Evolutionary conservation across 2,888 invertebrate genomes (phyloP).

Genomic region (Galeruca laticollis): DNA sequence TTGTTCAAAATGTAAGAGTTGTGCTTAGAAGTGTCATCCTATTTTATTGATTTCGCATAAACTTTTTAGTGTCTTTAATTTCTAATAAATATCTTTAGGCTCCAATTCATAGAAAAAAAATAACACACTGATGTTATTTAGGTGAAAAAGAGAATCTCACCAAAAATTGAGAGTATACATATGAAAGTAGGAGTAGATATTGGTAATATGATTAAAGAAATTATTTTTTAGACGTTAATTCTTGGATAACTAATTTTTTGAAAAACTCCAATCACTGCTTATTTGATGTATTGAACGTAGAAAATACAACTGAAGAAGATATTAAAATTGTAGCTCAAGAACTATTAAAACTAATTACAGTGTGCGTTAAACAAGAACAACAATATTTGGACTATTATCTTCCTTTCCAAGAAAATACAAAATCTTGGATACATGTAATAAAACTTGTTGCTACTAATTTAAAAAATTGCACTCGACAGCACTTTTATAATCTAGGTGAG

Average conservation of each 20-base stretch:
- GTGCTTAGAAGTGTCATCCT: too few species aligned
- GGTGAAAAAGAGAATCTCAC: too few species aligned
- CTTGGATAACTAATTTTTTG: slow-evolving; percentile 60
- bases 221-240: slow-evolving; percentile 51
- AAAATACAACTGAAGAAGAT: slow-evolving; percentile 53
- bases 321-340: slow-evolving; percentile 60
- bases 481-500: slow-evolving; percentile 71
- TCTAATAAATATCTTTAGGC: too few species aligned
- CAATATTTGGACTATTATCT: slow-evolving; percentile 56
- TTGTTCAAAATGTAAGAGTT: neutral
- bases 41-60: too few species aligned
- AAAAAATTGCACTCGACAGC: slow-evolving; percentile 68
- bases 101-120: too few species aligned
- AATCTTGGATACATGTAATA: slow-evolving; percentile 66
- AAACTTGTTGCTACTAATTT: slow-evolving; percentile 68
- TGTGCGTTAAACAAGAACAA: slow-evolving; percentile 61
- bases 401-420: slow-evolving; percentile 35
- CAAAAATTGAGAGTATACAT: too few species aligned
- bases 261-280: slow-evolving; percentile 58
- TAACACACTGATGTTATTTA: too few species aligned
- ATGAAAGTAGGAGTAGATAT: too few species aligned
- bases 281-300: slow-evolving; percentile 57
- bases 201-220: too few species aligned
- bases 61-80: too few species aligned
- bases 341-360: slow-evolving; percentile 61